These are phyloP conservation scores for Xiphydria camelus DNA, from an alignment of 2,888 invertebrate genomes.

Conservation along the genomic window DNA sequence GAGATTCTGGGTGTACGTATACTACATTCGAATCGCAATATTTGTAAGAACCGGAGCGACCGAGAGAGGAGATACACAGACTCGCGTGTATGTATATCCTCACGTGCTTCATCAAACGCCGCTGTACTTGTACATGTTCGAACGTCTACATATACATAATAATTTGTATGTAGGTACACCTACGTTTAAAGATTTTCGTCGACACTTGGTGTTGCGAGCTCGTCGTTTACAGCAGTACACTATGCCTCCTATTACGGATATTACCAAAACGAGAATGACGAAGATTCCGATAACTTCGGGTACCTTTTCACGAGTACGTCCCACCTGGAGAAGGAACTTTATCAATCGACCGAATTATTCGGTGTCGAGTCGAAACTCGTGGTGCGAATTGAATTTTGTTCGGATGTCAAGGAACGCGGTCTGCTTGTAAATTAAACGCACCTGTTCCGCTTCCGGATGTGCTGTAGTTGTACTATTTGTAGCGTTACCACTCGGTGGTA, in stretches of 20 bases:
- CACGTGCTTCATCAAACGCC: too few species aligned
- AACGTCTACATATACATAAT: not conserved
- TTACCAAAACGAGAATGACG: constrained; percentile 33
- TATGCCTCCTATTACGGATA: constrained; percentile 31
- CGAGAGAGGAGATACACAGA: too few species aligned
- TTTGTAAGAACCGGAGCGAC: too few species aligned
- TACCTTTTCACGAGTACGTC: constrained; percentile 39
- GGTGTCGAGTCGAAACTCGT: too few species aligned
- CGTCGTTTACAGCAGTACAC: constrained; percentile 39
- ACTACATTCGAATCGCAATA: not conserved
- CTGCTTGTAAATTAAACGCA: constrained; percentile 18
- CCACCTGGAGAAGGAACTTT: constrained; percentile 34
- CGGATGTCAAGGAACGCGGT: not conserved
- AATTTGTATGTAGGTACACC: constrained; percentile 8
- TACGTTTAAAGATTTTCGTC: constrained; percentile 42
- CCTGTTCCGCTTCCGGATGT: constrained; percentile 48
- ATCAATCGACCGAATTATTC: too few species aligned
- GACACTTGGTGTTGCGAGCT: constrained; percentile 38
- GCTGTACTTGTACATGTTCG: too few species aligned
- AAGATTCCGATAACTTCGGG: constrained; percentile 47
- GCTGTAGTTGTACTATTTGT: constrained; percentile 43
- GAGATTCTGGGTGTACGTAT: too few species aligned
- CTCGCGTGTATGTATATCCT: too few species aligned
- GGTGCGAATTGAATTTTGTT: too few species aligned
- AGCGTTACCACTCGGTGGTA: constrained; percentile 59